Evolutionary conservation across 2,113 vertebrate genomes (phyloP), one percentile per base, ranked within the genome.

Genomic region (Hylia prasina): DNA sequence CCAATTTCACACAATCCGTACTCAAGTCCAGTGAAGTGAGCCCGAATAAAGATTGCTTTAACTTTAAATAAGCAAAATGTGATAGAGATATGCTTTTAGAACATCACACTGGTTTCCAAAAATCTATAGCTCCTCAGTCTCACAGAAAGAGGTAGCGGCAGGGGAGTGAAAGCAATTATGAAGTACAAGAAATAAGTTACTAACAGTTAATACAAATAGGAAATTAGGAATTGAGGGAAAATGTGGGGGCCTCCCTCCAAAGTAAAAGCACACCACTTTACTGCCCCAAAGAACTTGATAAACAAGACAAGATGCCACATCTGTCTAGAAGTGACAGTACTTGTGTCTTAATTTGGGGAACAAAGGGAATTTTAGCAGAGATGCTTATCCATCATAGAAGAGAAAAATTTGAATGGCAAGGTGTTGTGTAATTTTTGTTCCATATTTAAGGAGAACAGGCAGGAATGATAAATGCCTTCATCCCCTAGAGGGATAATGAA

Each of bases 381-480:
- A 54, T 88, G 51, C 76, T 83, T 60, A 92, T 94, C 80, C 48
- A 77, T 95, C 91, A 83, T 13, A 80, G 85, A 85, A 63, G 40
- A 30, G 90, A 65, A 88, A 39, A 81, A 81, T 66, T 92, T 83
- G 82, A 94, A 82, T 93, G 92, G 94, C 85, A 54, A 86, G 88
- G 30, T 86, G 50, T 96, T 96, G 94, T 94, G 76, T 95, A 94
- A 92, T 72, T 95, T 94, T 93, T 92, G 66, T 73, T 96, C 54
- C 93, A 83, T 97, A 90, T 94, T 97, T 97, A 86, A 93, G 94
- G 86, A 89, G 86, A 83, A 86, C 51, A 92, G 86, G 50, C 82
- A 93, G 72, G 82, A 83, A 54, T 90, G 88, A 97, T 83, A 70
- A 86, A 92, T 90, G 82, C 51, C 71, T n/a, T 90, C 21, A 9